phyloP scores from a whole-genome alignment of 1,140 invertebrate species.

The Holotrichia oblita region DNA sequence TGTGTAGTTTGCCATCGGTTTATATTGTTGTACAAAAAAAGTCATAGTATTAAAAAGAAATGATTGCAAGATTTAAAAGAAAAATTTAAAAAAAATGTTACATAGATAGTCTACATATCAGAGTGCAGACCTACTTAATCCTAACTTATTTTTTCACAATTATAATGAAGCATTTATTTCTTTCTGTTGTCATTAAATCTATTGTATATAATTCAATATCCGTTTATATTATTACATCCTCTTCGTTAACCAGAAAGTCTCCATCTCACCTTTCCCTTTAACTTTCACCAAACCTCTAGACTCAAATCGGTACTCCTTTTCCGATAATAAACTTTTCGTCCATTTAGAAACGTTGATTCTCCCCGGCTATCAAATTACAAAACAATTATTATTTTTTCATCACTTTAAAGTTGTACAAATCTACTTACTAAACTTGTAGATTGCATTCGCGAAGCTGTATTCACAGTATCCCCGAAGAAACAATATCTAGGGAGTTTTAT shows the following conservation, averaged over 20 bases:
- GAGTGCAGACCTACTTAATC: no score
- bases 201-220: background rate
- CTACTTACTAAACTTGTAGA: constrained; percentile 73
- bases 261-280: constrained; percentile 90
- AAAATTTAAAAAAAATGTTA: no score
- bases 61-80: no score
- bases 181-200: no score
- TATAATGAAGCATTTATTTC: no score
- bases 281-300: constrained; percentile 75
- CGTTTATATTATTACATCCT: background rate
- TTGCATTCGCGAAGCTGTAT: constrained; percentile 88
- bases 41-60: no score
- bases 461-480: constrained; percentile 88
- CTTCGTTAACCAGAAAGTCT: constrained; percentile 80
- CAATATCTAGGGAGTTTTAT: constrained; percentile 80
- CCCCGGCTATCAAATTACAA: constrained; percentile 64
- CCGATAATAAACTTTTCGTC: constrained; percentile 71
- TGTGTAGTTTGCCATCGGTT: background rate
- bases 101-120: no score
- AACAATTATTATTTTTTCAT: background rate
- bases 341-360: constrained; percentile 78
- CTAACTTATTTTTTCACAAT: no score
- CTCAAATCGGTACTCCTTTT: constrained; percentile 69
- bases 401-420: no score
- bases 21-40: no score